Percentiles rank a stretch among this genome's conserved stretches.
Evolutionary conservation across 2,888 invertebrate species (phyloP).

Genomic region (Serrognathus titanus): DNA sequence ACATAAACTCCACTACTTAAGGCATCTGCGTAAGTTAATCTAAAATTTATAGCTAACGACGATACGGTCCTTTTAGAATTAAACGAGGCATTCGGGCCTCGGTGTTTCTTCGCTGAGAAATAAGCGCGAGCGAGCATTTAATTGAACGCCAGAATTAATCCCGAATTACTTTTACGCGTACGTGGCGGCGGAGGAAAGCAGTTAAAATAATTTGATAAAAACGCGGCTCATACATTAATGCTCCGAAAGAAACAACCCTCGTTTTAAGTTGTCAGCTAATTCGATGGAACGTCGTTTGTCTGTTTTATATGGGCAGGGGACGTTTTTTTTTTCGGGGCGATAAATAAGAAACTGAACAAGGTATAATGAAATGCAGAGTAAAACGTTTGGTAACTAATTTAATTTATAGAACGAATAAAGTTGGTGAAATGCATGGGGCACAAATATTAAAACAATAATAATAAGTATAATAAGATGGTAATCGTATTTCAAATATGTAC

Average conservation of each 20-base stretch:
- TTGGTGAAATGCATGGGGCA: no score
- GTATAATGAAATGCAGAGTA: constrained; percentile 34
- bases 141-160: constrained; percentile 31
- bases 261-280: constrained; percentile 25
- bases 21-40: constrained; percentile 3
- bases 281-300: constrained; percentile 36
- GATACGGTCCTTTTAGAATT: constrained; percentile 18
- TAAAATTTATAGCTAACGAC: constrained; percentile 18
- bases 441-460: no score
- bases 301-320: constrained; percentile 31
- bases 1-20: no score
- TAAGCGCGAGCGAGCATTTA: constrained; percentile 24
- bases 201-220: constrained; percentile 40
- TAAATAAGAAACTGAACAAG: constrained; percentile 34
- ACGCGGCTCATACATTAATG: constrained; percentile 28
- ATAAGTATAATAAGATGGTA: no score
- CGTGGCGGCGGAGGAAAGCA: constrained; percentile 31
- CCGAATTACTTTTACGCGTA: constrained; percentile 31
- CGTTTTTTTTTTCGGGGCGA: constrained; percentile 27
- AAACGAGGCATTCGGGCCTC: constrained; percentile 22
- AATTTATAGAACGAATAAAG: constrained; percentile 31
- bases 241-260: constrained; percentile 9
- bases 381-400: constrained; percentile 34
- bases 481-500: no score
- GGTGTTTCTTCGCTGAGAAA: constrained; percentile 18